phyloP scores from a whole-genome alignment of 1,140 invertebrate species.

The Achatina immaculata region DNA sequence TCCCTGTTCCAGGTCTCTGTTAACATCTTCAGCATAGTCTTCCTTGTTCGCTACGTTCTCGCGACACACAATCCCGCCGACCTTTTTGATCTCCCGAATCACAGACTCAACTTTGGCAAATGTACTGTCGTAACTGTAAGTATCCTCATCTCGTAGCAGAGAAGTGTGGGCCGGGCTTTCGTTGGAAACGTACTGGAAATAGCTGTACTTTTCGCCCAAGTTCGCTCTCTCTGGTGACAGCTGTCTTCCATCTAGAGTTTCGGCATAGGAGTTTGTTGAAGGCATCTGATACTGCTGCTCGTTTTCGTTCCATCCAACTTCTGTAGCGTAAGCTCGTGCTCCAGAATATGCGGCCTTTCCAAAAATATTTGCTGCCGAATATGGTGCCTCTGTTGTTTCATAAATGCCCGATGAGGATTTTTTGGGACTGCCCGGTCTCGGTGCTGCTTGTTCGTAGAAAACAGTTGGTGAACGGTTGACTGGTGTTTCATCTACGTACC shows the following conservation, averaged over 20 bases:
- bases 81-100: neutral
- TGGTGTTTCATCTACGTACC: neutral
- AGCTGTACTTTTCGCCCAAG: constrained; percentile 7
- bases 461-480: neutral
- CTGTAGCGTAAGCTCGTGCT: neutral
- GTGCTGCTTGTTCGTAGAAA: neutral
- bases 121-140: neutral
- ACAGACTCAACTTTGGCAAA: neutral
- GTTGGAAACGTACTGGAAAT: neutral
- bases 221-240: neutral
- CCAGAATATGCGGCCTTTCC: neutral
- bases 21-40: constrained; percentile 33
- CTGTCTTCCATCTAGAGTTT: neutral
- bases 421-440: too few relatives aligned
- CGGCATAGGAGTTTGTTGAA: neutral
- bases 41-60: constrained; percentile 32
- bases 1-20: constrained; percentile 14
- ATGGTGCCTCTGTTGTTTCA: neutral
- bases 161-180: neutral
- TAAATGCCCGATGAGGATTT: neutral
- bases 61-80: constrained; percentile 22
- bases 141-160: neutral
- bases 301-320: neutral
- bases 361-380: neutral
- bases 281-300: neutral